A percentile compares a stretch with the other conserved stretches of the same genome.
Evolutionary conservation across 2,888 invertebrate species (phyloP).

Genomic region (Lepidochitona cinerea): DNA sequence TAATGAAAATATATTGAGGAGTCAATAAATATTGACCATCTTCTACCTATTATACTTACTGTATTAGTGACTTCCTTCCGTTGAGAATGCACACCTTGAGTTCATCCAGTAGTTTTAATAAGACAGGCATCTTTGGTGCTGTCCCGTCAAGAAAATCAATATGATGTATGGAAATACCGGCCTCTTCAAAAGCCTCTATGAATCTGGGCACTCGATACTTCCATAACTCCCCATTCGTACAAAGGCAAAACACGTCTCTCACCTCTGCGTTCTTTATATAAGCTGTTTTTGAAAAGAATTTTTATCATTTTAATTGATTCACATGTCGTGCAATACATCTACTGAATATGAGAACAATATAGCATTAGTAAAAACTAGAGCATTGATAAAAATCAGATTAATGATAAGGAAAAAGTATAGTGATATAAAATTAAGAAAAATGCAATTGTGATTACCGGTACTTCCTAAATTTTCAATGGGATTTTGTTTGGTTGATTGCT

Average conservation of each 20-base stretch:
- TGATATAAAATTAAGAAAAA: no score
- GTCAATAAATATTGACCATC: no score
- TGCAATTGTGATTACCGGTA: no score
- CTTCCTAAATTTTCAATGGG: no score
- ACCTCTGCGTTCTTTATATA: slow-evolving; percentile 43
- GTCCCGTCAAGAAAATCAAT: slow-evolving; percentile 58
- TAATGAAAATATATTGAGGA: no score
- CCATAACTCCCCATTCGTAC: slow-evolving; percentile 56
- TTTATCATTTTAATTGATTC: no score
- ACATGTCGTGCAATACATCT: no score
- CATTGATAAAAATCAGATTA: no score
- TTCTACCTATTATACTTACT: slow-evolving; percentile 52
- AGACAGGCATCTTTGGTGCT: slow-evolving; percentile 35
- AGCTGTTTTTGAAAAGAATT: slow-evolving; percentile 30
- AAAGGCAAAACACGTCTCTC: slow-evolving; percentile 54
- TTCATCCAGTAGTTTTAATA: slow-evolving; percentile 51
- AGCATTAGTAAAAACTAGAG: no score
- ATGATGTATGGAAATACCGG: slow-evolving; percentile 50
- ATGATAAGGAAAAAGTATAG: no score
- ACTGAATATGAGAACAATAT: not conserved
- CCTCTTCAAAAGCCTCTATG: slow-evolving; percentile 38
- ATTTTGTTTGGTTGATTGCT: no score
- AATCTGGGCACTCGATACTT: slow-evolving; percentile 55
- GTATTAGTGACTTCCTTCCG: slow-evolving; percentile 46
- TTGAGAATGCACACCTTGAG: slow-evolving; percentile 42